These are phyloP conservation scores for Plestiodon gilberti DNA, from an alignment of 2,113 vertebrate species.

Conservation along the genomic window DNA sequence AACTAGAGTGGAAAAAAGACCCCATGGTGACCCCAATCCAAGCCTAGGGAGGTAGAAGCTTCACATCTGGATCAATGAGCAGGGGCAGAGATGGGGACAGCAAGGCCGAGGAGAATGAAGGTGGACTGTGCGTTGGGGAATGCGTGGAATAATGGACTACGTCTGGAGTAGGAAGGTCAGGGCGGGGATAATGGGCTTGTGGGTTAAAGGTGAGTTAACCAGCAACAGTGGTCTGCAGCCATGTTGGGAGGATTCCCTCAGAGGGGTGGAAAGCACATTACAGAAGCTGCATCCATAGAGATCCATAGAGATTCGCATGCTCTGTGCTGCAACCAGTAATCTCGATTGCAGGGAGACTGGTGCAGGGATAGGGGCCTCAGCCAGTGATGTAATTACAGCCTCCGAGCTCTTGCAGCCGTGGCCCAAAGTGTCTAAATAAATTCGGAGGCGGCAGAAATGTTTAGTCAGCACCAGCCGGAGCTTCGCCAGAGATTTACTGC, in stretches of 20 bases:
- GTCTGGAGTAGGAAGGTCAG: neutral
- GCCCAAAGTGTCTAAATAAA: constrained; percentile 35
- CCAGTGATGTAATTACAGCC: neutral
- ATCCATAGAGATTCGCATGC: accelerated
- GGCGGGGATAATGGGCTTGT: neutral
- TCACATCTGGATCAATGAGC: neutral
- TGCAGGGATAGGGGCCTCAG: neutral
- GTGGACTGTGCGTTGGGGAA: neutral
- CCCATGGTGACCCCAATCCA: neutral
- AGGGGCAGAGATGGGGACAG: neutral
- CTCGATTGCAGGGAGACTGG: neutral
- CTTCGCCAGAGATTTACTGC: constrained; percentile 58
- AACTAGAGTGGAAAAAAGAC: too few species aligned
- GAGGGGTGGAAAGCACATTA: accelerated
- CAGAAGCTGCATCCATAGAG: neutral
- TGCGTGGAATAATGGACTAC: neutral
- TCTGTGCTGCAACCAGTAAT: neutral
- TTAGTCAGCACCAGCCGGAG: constrained; percentile 45
- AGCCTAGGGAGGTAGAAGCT: neutral
- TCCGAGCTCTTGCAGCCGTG: constrained; percentile 16
- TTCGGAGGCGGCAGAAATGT: constrained; percentile 26
- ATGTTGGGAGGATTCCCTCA: accelerated
- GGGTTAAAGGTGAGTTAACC: neutral
- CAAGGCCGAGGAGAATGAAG: neutral
- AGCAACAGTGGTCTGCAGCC: neutral